Evolutionary conservation across 2,113 vertebrate genomes (phyloP).

Genomic region (Takifugu bimaculatus): DNA sequence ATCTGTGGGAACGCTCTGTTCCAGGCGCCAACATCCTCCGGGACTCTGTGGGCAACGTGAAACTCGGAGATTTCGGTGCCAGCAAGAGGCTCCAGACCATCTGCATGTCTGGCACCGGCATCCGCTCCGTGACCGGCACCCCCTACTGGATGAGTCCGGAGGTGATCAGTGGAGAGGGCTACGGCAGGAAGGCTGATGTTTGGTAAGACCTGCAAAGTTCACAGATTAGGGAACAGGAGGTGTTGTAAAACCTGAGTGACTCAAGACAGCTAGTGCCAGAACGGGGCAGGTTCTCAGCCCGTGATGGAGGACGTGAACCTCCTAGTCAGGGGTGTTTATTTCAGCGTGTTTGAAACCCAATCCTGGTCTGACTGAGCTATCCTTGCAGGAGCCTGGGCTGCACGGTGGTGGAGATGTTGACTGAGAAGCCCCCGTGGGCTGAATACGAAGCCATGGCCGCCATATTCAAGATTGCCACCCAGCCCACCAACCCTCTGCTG

Average conservation of each 20-base stretch:
- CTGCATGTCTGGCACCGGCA: conserved; percentile 91
- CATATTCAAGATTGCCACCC: conserved; percentile 96
- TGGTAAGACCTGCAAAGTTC: conserved; percentile 75
- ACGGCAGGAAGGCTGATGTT: conserved; percentile 91
- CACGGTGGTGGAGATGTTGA: conserved; percentile 96
- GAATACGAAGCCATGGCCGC: conserved; percentile 97
- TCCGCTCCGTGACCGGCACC: conserved; percentile 91
- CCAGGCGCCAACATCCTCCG: conserved; percentile 94
- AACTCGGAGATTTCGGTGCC: conserved; percentile 94
- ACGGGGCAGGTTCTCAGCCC: too few species aligned
- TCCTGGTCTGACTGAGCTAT: not conserved
- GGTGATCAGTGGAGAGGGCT: conserved; percentile 96
- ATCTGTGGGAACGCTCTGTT: conserved; percentile 13
- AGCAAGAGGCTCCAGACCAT: conserved; percentile 96
- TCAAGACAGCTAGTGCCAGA: too few species aligned
- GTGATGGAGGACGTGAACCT: too few species aligned
- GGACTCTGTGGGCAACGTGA: conserved; percentile 92
- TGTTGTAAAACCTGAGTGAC: not conserved
- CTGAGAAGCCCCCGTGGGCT: conserved; percentile 95
- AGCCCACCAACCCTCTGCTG: conserved; percentile 92
- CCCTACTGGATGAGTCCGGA: conserved; percentile 98
- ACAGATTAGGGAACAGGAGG: not conserved
- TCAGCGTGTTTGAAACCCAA: conserved; percentile 19
- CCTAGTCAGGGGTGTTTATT: conserved; percentile 12
- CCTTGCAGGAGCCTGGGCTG: conserved; percentile 88